A percentile compares a stretch with the other conserved stretches of the same genome.
Evolutionary conservation across 2,888 invertebrate genomes (phyloP).

Genomic region (Cephus pygmeus): DNA sequence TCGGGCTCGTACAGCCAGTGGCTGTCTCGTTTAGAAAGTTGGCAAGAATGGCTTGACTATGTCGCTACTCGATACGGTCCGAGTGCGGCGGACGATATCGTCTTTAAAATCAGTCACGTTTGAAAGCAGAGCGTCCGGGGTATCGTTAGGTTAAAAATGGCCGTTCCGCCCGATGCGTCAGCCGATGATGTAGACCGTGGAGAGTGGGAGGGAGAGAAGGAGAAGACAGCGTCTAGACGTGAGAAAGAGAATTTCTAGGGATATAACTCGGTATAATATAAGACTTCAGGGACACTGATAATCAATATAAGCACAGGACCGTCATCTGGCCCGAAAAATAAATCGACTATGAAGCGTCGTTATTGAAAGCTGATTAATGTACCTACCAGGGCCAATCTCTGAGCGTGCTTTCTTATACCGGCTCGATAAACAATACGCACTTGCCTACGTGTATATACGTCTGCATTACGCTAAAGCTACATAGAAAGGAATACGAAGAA

Average conservation of each 20-base stretch:
- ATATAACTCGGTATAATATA: background rate
- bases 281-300: background rate
- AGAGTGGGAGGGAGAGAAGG: background rate
- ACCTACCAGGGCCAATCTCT: background rate
- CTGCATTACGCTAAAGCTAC: background rate
- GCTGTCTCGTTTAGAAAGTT: background rate
- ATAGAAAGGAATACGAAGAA: background rate
- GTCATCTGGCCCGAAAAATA: background rate
- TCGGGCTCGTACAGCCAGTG: background rate
- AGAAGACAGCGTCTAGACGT: background rate
- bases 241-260: background rate
- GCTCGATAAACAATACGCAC: background rate
- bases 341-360: constrained; percentile 2
- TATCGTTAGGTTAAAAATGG: background rate
- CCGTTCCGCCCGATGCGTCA: background rate
- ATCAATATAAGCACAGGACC: background rate
- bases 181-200: background rate
- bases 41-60: background rate
- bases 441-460: background rate
- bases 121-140: background rate
- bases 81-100: background rate
- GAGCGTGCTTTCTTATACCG: background rate
- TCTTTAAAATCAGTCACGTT: background rate
- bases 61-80: background rate
- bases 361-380: background rate